phyloP scores from a whole-genome alignment of 2,113 vertebrate species.

The Urocynchramus pylzowi region DNA sequence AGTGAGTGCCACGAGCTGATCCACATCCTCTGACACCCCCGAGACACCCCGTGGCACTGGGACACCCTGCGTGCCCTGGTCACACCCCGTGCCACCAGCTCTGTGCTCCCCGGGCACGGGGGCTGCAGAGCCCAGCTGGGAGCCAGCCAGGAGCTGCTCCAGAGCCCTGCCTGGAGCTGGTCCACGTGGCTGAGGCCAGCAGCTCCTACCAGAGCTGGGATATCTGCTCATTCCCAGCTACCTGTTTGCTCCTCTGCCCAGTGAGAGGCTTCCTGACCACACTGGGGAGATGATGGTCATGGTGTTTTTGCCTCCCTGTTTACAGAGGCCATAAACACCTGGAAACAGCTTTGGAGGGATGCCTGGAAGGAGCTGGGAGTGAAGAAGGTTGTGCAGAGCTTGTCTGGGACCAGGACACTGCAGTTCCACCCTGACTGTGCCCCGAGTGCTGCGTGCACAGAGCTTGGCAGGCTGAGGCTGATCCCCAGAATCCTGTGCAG shows the following conservation, averaged over 20 bases:
- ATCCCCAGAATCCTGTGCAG: accelerated
- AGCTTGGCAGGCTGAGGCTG: background rate
- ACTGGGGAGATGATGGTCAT: background rate
- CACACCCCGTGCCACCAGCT: background rate
- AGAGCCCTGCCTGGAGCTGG: background rate
- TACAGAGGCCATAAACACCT: background rate
- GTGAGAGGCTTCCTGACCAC: background rate
- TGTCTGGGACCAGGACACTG: background rate
- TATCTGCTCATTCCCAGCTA: background rate
- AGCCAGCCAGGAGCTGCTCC: background rate
- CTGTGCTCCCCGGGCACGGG: accelerated
- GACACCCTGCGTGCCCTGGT: background rate
- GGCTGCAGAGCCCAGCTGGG: background rate
- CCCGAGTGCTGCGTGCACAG: accelerated
- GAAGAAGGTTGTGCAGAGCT: background rate
- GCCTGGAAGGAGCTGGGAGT: background rate
- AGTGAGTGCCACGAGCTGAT: background rate
- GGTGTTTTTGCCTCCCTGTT: background rate
- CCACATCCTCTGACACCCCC: background rate
- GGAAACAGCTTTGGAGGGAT: background rate
- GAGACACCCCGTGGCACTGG: background rate
- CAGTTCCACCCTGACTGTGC: background rate
- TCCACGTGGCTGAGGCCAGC: background rate
- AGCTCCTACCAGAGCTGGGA: background rate
- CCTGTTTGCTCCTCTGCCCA: background rate